These are phyloP conservation scores for Diogma glabrata DNA, from an alignment of 2,888 invertebrate genomes.

Conservation along the genomic window DNA sequence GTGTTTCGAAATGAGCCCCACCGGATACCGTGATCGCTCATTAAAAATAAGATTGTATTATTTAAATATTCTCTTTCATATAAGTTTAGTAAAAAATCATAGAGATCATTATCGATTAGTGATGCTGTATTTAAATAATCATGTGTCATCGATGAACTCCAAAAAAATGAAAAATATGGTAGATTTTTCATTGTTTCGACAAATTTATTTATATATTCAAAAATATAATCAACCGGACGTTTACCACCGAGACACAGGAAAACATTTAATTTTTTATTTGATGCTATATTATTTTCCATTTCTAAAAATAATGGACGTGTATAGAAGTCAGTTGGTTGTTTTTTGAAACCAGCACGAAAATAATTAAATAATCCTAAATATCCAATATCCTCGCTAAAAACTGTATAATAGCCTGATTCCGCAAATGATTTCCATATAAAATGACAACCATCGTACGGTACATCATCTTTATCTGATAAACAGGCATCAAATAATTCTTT, in stretches of 20 bases:
- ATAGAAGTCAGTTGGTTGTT: slow-evolving; percentile 79
- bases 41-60: slow-evolving; percentile 54
- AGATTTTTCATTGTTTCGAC: slow-evolving; percentile 44
- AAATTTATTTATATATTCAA: slow-evolving; percentile 59
- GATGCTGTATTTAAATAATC: slow-evolving; percentile 71
- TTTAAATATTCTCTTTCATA: slow-evolving; percentile 37
- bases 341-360: slow-evolving; percentile 59
- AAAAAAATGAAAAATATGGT: slow-evolving; percentile 70
- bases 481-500: slow-evolving; percentile 53
- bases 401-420: slow-evolving; percentile 59
- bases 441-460: slow-evolving; percentile 64
- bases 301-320: slow-evolving; percentile 60
- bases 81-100: slow-evolving; percentile 20
- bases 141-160: slow-evolving; percentile 74
- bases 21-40: slow-evolving; percentile 86
- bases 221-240: slow-evolving; percentile 55
- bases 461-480: slow-evolving; percentile 41
- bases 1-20: slow-evolving; percentile 74
- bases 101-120: slow-evolving; percentile 48
- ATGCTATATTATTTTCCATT: slow-evolving; percentile 55
- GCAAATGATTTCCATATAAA: slow-evolving; percentile 77
- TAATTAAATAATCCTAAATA: slow-evolving; percentile 72
- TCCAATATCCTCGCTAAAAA: slow-evolving; percentile 74
- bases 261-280: slow-evolving; percentile 47
- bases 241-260: slow-evolving; percentile 58